These are phyloP conservation scores for Papilio polytes DNA, from an alignment of 1,140 invertebrate species.

Conservation along the genomic window DNA sequence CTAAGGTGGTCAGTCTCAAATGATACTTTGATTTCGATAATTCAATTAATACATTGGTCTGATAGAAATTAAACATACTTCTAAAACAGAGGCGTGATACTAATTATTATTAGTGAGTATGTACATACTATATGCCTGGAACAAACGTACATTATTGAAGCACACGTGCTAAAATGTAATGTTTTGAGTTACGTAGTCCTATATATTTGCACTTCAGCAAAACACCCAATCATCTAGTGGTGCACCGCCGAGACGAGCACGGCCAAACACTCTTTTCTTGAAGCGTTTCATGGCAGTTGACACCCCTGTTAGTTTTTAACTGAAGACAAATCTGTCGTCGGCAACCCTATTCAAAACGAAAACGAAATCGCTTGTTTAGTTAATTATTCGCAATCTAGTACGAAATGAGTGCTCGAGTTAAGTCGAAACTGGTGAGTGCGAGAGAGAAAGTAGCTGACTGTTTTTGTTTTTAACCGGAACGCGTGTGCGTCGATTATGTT, in stretches of 20 bases:
- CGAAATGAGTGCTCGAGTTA: background rate
- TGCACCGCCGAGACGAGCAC: no score
- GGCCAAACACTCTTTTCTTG: no score
- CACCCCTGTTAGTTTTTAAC: background rate
- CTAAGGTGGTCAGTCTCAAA: background rate
- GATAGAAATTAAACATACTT: no score
- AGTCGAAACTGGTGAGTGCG: constrained; percentile 9
- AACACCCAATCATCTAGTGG: background rate
- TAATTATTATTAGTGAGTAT: background rate
- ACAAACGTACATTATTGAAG: background rate
- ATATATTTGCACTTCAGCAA: constrained; percentile 1
- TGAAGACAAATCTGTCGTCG: background rate
- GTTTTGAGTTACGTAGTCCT: background rate
- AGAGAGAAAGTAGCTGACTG: constrained; percentile 23
- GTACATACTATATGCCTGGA: background rate
- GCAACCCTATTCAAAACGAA: constrained; percentile 9
- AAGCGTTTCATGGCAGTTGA: no score
- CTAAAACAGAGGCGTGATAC: background rate
- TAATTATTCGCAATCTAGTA: constrained; percentile 17
- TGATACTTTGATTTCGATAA: background rate
- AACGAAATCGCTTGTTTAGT: constrained; percentile 1
- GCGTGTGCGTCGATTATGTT: background rate
- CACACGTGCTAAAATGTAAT: background rate
- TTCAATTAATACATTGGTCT: no score
- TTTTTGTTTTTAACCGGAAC: background rate